Base-by-base conservation (phyloP, 2,888 invertebrate species). In the Volucella inanis region DNA sequence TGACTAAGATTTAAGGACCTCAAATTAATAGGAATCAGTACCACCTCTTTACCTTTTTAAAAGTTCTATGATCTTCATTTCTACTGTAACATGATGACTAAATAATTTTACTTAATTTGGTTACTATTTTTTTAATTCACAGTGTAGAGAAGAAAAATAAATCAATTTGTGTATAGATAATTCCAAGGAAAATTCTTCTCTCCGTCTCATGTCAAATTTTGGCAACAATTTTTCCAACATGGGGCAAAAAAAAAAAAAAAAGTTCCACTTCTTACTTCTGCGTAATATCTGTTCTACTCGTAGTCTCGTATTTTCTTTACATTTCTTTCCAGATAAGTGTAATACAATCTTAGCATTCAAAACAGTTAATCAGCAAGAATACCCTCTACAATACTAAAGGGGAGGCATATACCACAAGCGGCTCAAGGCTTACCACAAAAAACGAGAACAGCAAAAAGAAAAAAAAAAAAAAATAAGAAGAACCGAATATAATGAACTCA, bases 291-390 rank as follows among this genome's bases (percentile, higher is more conserved):
- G 15, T 41, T 52, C 50, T 45, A 22, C 22, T 10, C 11, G 9
- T 11, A 45, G 15, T 41, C 11, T 14, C 8, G 14, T 78, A 18
- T 18, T 72, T 67, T 55, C 47, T 55, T 41, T 52, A 15, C 22
- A 11, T 52, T 68, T 68, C 64, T 64, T 49, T 79, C 74, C 70
- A 80, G 79, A 80, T 84, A 84, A 80, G 75, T 80, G 80, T 84
- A 84, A 84, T 80, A 84, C 80, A 84, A 84, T 84, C 79, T 75
- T 71, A 80, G 75, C 80, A 84, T 84, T 84, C 80, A 84, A 59
- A 84, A 59, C 80, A 80, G 84, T 84, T 84, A 84, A 80, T 84
- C 84, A 84, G 80, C 80, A 75, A 75, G 65, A 71, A 80, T 65
- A 75, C 52, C 22, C 67, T 55, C 45, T 18, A 39, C 72, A 62